phyloP scores from a whole-genome alignment of 2,797 vertebrate species.

The Syngnathus acus region DNA sequence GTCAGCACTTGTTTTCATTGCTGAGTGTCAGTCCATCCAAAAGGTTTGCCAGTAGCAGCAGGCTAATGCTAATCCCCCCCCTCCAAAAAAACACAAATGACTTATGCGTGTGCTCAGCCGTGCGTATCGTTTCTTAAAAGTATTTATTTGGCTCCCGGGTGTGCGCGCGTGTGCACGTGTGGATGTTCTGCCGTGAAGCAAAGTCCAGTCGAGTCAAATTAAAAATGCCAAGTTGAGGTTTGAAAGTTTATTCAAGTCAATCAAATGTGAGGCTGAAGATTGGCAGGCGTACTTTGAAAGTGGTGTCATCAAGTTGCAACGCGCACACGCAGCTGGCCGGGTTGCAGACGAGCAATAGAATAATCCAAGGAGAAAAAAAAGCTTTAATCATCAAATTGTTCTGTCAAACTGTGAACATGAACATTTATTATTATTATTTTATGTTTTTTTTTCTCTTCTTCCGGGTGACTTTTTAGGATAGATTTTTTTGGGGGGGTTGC shows the following conservation, averaged over 20 bases:
- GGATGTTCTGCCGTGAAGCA: constrained; percentile 50
- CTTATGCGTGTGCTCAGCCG: constrained; percentile 27
- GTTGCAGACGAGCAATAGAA: constrained; percentile 72
- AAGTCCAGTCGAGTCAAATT: constrained; percentile 65
- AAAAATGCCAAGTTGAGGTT: constrained; percentile 63
- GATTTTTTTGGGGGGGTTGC: constrained; percentile 63
- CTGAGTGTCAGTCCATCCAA: background rate
- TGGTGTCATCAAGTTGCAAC: constrained; percentile 44
- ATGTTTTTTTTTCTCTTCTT: constrained; percentile 78
- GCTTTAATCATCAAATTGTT: constrained; percentile 84
- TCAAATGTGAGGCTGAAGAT: background rate
- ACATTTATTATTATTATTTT: background rate
- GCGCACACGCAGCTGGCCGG: constrained; percentile 36
- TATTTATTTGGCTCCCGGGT: constrained; percentile 73
- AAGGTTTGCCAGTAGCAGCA: too few species aligned
- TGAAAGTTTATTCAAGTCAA: constrained; percentile 32
- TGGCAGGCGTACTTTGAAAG: constrained; percentile 44
- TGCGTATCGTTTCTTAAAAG: constrained; percentile 57
- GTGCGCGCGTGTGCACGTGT: constrained; percentile 22
- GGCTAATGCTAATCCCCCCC: constrained; percentile 10
- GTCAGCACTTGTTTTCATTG: background rate
- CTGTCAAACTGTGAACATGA: constrained; percentile 89
- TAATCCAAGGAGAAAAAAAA: constrained; percentile 77
- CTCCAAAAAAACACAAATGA: background rate
- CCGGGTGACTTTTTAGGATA: constrained; percentile 89